Base-by-base conservation (phyloP, 2,113 vertebrate species). In the Crocuta crocuta region DNA sequence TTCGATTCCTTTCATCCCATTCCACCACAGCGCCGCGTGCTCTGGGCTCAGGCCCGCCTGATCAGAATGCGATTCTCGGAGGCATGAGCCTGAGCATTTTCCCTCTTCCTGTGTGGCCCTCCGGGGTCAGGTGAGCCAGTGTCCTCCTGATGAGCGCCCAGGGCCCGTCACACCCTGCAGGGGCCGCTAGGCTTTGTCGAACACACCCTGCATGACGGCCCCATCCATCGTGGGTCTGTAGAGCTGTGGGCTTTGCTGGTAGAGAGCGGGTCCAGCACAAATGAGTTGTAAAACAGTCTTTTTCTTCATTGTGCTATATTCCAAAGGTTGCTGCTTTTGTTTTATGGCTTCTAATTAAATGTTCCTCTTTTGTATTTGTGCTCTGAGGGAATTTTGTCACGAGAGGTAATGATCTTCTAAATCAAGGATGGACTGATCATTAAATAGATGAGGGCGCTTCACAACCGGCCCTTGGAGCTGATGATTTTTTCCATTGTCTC, bases 261-360 rank as follows among this genome's bases (percentile, higher is more conserved):
- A 74, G 80, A 82, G 55, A 61, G 63, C 63, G 80, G 79, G 65
- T 65, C 31, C 55, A 85, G n/a, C 92, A 86, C 66, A 78, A 28
- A 26, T 55, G 26, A 76, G 4, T 24, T 70, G 19, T 81, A 13
- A 61, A 65, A 48, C 9, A 61, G 26, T 23, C 16, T 9, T 93
- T 91, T 88, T 58, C 66, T n/a, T 0, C 23, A 19, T 23, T 50
- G 5, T 26, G 31, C 5, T 68, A 1, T 53, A 24, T 83, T 78
- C 35, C 39, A 31, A 65, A 83, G 50, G 48, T 73, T 73, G 35
- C 66, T 61, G 4, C 13, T 89, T 85, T 85, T 91, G 28, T 65
- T 82, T 90, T 88, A 23, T 97, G 35, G 12, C 65, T 95, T 92
- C 88, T 91, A 87, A 90, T 87, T 89, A 83, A 83, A 50, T 65